Evolutionary conservation across 2,113 vertebrate genomes (phyloP), one percentile per base, ranked within the genome.

Genomic region (Hiodon alosoides): DNA sequence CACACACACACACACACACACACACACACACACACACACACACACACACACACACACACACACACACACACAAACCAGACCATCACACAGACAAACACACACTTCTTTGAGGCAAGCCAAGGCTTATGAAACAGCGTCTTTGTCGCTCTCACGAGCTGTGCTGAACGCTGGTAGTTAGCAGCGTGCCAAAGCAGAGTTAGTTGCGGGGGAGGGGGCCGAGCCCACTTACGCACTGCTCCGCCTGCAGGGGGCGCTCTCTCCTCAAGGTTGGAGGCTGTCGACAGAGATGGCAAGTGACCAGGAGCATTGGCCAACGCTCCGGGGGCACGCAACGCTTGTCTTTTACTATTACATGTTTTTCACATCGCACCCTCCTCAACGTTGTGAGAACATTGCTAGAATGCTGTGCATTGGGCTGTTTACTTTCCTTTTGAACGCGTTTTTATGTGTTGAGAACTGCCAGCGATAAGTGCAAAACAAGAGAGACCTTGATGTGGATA

Each of bases 251-350:
- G 62, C 78, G 67, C 10, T 80, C 78, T 0, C 79, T 83, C 72
- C 86, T 86, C 67, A 82, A 7, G 73, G 74, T 75, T 73, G 57
- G 76, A 76, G 77, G 75, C 80, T 89, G 86, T 77, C 52, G 77
- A 72, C 61, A 75, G 80, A 80, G 31, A 14, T 31, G 51, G 79
- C 60, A 7, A 8, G 77, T 72, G 75, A 76, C 67, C 47, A 67
- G 53, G 46, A 31, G 14, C 7, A 46, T 73, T 17, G 54, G 3
- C 17, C n/a, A 31, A 6, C 11, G 16, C 7, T 4, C 11, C 7
- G 50, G 3, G 7, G 7, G 69, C 2, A n/a, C n/a, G n/a, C n/a
- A 3, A 17, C 31, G 53, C 9, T 9, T 71, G 17, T 47, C 69
- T 31, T 46, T 8, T 6, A n/a, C 5, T 16, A 13, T 57, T 53